Percentiles rank a stretch among this genome's conserved stretches.
Evolutionary conservation across 2,113 vertebrate genomes (phyloP).

Genomic region (Antechinus flavipes): DNA sequence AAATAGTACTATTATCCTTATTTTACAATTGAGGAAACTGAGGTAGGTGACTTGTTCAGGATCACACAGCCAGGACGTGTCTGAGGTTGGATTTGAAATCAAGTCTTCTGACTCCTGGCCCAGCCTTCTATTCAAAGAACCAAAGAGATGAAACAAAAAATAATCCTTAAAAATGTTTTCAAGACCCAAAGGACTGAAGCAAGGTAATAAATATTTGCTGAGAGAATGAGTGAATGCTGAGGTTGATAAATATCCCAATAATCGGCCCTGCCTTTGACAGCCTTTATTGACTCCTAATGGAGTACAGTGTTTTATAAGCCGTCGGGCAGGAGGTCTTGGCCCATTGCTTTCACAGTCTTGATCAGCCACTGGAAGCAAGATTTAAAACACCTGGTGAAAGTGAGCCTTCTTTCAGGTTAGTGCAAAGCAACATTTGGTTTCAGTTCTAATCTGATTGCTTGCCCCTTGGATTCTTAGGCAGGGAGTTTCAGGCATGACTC

Average conservation of each 20-base stretch:
- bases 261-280: background rate
- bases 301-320: conserved; percentile 1
- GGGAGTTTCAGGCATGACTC: background rate
- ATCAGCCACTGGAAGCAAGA: background rate
- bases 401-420: conserved; percentile 12
- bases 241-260: conserved; percentile 6
- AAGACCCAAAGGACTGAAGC: background rate
- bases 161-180: background rate
- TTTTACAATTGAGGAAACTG: background rate
- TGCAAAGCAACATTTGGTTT: conserved; percentile 23
- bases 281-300: conserved; percentile 4
- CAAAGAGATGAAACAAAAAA: background rate
- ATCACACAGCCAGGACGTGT: background rate
- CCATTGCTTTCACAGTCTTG: background rate
- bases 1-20: background rate
- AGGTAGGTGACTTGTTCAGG: background rate
- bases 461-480: background rate
- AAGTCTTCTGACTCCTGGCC: background rate
- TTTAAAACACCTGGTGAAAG: conserved; percentile 50
- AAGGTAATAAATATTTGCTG: background rate
- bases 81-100: background rate
- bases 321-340: background rate
- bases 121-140: background rate
- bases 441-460: conserved; percentile 22
- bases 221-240: background rate